Evolutionary conservation across 2,888 invertebrate species (phyloP).

Genomic region (Amblyteles armatorius): DNA sequence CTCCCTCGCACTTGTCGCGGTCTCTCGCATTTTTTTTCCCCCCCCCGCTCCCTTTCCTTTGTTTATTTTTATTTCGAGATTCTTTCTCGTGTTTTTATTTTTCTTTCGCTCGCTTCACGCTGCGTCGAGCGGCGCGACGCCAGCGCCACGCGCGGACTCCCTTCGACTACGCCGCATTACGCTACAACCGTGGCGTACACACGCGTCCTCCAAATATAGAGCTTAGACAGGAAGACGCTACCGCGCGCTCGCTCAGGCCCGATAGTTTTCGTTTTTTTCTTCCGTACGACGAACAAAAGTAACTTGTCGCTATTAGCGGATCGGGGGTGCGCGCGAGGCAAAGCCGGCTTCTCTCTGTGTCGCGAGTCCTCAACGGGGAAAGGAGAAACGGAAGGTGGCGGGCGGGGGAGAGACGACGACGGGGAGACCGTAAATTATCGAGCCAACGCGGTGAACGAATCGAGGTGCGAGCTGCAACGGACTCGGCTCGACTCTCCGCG

Average conservation of each 20-base stretch:
- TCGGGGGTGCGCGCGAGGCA: slow-evolving; percentile 69
- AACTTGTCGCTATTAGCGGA: slow-evolving; percentile 78
- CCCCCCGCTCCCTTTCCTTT: slow-evolving; percentile 17
- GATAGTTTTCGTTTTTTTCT: slow-evolving; percentile 7
- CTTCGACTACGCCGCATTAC: slow-evolving; percentile 4
- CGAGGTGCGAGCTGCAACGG: neutral
- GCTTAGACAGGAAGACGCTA: slow-evolving; percentile 4
- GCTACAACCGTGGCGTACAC: neutral
- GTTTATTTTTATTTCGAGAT: slow-evolving; percentile 16
- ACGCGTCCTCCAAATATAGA: slow-evolving; percentile 65
- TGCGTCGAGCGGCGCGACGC: slow-evolving; percentile 40
- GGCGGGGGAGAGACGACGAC: slow-evolving; percentile 22
- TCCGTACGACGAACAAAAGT: slow-evolving; percentile 76
- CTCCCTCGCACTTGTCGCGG: slow-evolving; percentile 60
- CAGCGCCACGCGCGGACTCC: neutral
- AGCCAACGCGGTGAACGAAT: slow-evolving; percentile 34
- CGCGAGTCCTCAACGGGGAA: neutral
- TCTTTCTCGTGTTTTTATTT: slow-evolving; percentile 19
- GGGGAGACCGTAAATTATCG: slow-evolving; percentile 44
- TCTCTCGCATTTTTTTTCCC: slow-evolving; percentile 28
- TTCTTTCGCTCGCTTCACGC: neutral
- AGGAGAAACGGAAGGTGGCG: slow-evolving; percentile 47
- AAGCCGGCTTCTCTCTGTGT: slow-evolving; percentile 7
- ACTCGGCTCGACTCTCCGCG: neutral
- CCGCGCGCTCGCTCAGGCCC: slow-evolving; percentile 15